Evolutionary conservation across 2,113 vertebrate genomes (phyloP).

Genomic region (Charina bottae): DNA sequence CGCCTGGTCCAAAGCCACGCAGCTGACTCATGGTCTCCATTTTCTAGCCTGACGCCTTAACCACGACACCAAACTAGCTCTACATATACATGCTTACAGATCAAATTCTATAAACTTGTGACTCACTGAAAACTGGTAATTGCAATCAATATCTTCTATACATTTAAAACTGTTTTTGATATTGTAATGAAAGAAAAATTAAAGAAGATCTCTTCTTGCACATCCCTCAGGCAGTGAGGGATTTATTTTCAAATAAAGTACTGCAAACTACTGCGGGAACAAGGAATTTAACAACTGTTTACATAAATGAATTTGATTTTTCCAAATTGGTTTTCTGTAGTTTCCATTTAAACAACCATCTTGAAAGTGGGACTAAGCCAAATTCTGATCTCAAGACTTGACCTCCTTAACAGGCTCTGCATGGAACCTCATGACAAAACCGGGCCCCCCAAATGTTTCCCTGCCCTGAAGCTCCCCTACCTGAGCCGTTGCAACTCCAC

Average conservation of each 20-base stretch:
- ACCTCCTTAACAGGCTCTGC: background rate
- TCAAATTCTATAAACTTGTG: too few relatives aligned
- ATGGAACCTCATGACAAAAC: background rate
- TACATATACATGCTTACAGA: too few relatives aligned
- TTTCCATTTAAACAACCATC: background rate
- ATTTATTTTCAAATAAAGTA: background rate
- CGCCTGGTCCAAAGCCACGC: too few relatives aligned
- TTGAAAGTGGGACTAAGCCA: background rate
- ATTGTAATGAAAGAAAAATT: too few relatives aligned
- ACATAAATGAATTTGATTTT: background rate
- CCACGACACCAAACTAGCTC: too few relatives aligned
- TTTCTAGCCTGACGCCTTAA: too few relatives aligned
- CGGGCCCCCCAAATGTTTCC: background rate
- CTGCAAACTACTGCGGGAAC: too few relatives aligned
- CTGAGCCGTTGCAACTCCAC: background rate
- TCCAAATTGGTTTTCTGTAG: background rate
- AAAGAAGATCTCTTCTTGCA: background rate
- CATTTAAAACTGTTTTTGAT: too few relatives aligned
- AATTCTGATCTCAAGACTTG: background rate
- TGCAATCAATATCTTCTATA: too few relatives aligned
- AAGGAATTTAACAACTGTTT: background rate
- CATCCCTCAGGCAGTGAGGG: background rate
- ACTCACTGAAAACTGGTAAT: too few relatives aligned
- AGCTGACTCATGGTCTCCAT: too few relatives aligned
- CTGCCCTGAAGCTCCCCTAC: background rate